These are phyloP conservation scores for Euspilapteryx auroguttella DNA, from an alignment of 2,888 invertebrate species.

Conservation along the genomic window DNA sequence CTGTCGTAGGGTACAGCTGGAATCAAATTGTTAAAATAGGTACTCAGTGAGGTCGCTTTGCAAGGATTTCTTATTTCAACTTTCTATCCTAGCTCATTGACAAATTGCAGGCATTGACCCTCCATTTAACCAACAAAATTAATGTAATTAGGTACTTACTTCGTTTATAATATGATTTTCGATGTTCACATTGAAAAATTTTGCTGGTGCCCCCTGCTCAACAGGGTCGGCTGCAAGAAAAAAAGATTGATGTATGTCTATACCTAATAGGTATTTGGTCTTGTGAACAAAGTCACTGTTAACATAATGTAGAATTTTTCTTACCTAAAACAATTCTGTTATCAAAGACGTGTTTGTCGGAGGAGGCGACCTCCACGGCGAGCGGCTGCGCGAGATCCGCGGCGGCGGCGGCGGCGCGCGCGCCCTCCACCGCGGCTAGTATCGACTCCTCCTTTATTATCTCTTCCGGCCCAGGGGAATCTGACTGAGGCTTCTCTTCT, in stretches of 20 bases:
- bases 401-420: slow-evolving; percentile 31
- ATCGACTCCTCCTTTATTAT: slow-evolving; percentile 45
- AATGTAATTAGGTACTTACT: too few species aligned
- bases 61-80: too few species aligned
- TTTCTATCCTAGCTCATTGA: too few species aligned
- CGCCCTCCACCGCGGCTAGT: slow-evolving; percentile 33
- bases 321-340: slow-evolving; percentile 36
- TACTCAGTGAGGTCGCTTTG: too few species aligned
- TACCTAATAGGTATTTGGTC: too few species aligned
- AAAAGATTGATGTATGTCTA: slow-evolving; percentile 4
- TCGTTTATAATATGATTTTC: background rate
- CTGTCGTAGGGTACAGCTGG: slow-evolving; percentile 43
- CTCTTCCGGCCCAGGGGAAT: too few species aligned
- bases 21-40: slow-evolving; percentile 7
- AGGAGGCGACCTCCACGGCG: slow-evolving; percentile 41
- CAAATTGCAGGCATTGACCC: too few species aligned
- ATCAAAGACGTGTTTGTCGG: slow-evolving; percentile 36
- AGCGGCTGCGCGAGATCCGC: slow-evolving; percentile 37
- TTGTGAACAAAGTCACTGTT: too few species aligned
- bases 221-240: slow-evolving; percentile 34
- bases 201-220: slow-evolving; percentile 25
- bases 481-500: too few species aligned
- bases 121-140: too few species aligned
- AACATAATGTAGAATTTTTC: too few species aligned
- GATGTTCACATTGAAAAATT: background rate